Base-by-base conservation (phyloP, 1,140 invertebrate genomes). In the Trachymyrmex septentrionalis region DNA sequence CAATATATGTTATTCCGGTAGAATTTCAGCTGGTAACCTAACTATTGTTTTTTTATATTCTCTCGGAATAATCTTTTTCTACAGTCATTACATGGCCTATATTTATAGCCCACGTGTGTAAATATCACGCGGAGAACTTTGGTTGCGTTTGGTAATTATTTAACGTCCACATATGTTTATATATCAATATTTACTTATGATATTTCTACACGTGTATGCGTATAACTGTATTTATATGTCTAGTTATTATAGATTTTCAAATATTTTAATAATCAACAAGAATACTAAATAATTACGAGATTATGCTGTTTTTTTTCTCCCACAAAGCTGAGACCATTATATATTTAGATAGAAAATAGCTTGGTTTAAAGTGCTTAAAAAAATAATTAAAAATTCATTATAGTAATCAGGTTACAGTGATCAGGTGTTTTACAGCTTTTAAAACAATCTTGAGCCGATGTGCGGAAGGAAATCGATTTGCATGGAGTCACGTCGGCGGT, bases 31-130 rank as follows among this genome's bases (percentile, higher is more conserved):
- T 21, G 57, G 24, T 44, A 34, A 19, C 34, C 34, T 14, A 14
- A 27, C 30, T 55, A 69, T 80, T 67, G 64, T 77, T 81, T 81
- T 76, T 57, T 38, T 67, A 38, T 14, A 64, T 66, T 14, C n/a
- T 72, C 66, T 57, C 16, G 38, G 10, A 72, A 59, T 71, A 61
- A 81, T 44, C 10, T 59, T 55, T 38, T 53, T 21, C 30, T 44
- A 9, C 38, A 30, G 48, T 50, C 9, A 57, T 57, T 57, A 57
- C 9, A n/a, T 44, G 38, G 10, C 19, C 4, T 21, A 4, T 30
- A 50, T 27, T 16, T 57, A 69, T 44, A 12, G 50, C 30, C 21
- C 19, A 16, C 1, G 21, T 12, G 14, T 3, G n/a, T 19, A 10
- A 27, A 4, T 57, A 44, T 14, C 27, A 81, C 14, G 38, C 16